These are phyloP conservation scores for Apodemia mormo DNA, from an alignment of 2,888 invertebrate genomes.

Conservation along the genomic window DNA sequence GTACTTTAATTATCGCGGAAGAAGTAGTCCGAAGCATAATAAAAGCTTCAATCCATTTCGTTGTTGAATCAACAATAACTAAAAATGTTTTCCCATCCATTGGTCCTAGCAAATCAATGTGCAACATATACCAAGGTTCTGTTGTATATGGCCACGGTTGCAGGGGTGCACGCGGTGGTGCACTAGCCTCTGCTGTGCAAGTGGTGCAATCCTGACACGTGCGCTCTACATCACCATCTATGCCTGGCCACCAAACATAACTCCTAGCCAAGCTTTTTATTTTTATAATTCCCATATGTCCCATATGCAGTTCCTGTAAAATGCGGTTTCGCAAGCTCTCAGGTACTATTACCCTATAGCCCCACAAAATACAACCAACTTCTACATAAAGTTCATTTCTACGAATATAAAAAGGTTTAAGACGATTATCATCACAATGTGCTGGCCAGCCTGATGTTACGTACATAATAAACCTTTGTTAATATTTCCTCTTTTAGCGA, in stretches of 20 bases:
- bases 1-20: slow-evolving; percentile 23
- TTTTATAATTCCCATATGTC: slow-evolving; percentile 37
- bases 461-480: slow-evolving; percentile 5
- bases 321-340: slow-evolving; percentile 20
- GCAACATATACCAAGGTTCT: slow-evolving; percentile 35
- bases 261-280: slow-evolving; percentile 34
- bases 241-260: slow-evolving; percentile 28
- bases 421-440: neutral
- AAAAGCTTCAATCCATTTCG: too few species aligned
- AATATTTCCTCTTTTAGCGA: slow-evolving; percentile 22
- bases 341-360: slow-evolving; percentile 34
- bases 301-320: slow-evolving; percentile 29
- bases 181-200: slow-evolving; percentile 26
- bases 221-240: slow-evolving; percentile 24
- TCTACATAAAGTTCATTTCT: slow-evolving; percentile 31
- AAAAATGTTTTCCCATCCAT: slow-evolving; percentile 22
- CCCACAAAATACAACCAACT: slow-evolving; percentile 33
- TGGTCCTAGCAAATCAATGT: slow-evolving; percentile 37
- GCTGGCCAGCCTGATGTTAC: slow-evolving; percentile 26
- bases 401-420: slow-evolving; percentile 21
- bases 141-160: slow-evolving; percentile 34
- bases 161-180: slow-evolving; percentile 32
- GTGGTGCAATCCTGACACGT: slow-evolving; percentile 24
- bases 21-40: too few species aligned
- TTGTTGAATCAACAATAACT: slow-evolving; percentile 8